phyloP scores from a whole-genome alignment of 2,888 invertebrate species.

The Griposia aprilina region DNA sequence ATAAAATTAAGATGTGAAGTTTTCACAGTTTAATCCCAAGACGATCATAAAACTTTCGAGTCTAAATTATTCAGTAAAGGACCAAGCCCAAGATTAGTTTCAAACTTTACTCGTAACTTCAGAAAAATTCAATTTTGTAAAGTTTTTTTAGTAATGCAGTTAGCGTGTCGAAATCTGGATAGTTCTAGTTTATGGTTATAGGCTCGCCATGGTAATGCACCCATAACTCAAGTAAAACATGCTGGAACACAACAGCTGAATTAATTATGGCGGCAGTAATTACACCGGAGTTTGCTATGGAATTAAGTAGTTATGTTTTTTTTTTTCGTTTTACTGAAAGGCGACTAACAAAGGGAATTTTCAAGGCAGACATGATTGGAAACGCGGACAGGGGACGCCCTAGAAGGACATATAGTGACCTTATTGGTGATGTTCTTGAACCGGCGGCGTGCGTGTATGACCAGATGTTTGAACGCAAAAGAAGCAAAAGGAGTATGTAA shows the following conservation, averaged over 20 bases:
- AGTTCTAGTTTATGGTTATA: constrained; percentile 33
- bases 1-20: constrained; percentile 50
- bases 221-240: constrained; percentile 50
- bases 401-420: neutral
- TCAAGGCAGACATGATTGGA: too few species aligned
- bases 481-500: too few species aligned
- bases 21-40: constrained; percentile 38
- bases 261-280: constrained; percentile 49
- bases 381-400: too few species aligned
- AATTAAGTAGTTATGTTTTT: neutral
- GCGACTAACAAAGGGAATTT: neutral
- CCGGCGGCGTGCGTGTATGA: too few species aligned
- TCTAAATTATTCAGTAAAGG: constrained; percentile 28
- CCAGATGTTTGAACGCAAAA: neutral
- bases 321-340: neutral
- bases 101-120: constrained; percentile 35
- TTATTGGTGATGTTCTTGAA: neutral
- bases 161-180: constrained; percentile 40
- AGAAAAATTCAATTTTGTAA: constrained; percentile 22
- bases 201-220: constrained; percentile 51
- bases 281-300: constrained; percentile 1
- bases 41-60: constrained; percentile 32
- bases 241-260: constrained; percentile 35
- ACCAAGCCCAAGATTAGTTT: constrained; percentile 41
- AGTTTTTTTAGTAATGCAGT: constrained; percentile 40